Base-by-base conservation (phyloP, 2,888 invertebrate genomes). In the Athetis lepigone region DNA sequence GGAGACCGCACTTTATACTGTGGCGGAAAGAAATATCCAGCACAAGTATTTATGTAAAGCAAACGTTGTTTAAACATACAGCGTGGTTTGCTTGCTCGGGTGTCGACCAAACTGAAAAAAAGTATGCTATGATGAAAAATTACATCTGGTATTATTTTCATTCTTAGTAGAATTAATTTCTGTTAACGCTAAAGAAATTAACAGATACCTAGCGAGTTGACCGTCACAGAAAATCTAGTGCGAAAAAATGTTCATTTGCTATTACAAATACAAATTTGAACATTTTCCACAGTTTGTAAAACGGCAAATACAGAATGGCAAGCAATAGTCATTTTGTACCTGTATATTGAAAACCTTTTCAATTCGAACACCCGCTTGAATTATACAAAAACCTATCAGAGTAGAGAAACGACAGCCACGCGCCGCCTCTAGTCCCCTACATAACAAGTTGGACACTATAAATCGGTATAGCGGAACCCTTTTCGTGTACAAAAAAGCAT, bases 401-500 rank as follows among this genome's bases (percentile, higher is more conserved):
- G 33, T 39, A 40, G 18, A 60, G 43, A 11, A 40, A 13, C 13
- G n/a, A 11, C 37, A 33, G 18, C 13, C 29, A 33, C 36, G 36
- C 27, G 42, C 19, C 9, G 33, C 8, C 33, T 4, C 33, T 23
- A 18, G 36, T 11, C 13, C 29, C 45, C 33, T 45, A 62, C 65
- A 43, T 51, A 56, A 54, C 47, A 57, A 47, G 21, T 40, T 18
- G 49, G 50, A 18, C 52, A 64, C 55, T 61, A 66, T 75, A 70
- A 63, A 63, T 65, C 19, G 8, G 29, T 25, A 21, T 11, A 42
- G 39, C 33, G 51, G 46, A 59, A 59, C 63, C 67, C 59, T 63
- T 69, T 63, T 39, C 37, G 23, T 58, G 62, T 58, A 57, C 45
- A 59, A 57, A 62, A 55, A 61, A 62, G 63, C 55, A 69, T 57